Evolutionary conservation across 2,797 vertebrate species (phyloP), one percentile per base, ranked within the genome.

Genomic region (Caiman crocodilus): DNA sequence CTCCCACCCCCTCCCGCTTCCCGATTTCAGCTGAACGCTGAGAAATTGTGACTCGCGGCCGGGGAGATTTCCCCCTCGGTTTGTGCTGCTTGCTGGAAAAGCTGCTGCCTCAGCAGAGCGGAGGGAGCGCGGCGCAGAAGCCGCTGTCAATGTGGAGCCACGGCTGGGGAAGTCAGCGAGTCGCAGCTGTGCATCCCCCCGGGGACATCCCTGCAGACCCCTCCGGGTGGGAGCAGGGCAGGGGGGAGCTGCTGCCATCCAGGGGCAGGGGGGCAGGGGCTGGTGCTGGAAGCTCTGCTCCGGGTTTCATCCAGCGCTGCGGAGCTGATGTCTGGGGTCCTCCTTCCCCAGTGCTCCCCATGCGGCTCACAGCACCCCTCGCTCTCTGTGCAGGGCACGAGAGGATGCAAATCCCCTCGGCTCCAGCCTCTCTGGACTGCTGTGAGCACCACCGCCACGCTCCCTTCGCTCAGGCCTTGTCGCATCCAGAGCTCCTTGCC

Each of bases 101-200:
- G 74, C 4, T 26, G 42, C 75, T 63, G 9, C 18, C 59, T 87
- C 63, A 83, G 76, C 61, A 59, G 5, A 83, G 57, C 0, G 10
- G 58, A 80, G 28, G 12, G 6, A 63, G 21, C 79, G 28, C 69
- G 23, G 28, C 79, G 50, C 16, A 55, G 10, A 42, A 26, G 35
- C 1, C 2, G 50, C 28, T 42, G 16, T 28, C 28, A 1, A 0
- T 15, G 18, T n/a, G 7, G 21, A 15, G 28, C 65, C 21, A 23
- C 3, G 6, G 28, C 21, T 76, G 18, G 32, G 55, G 69, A 58
- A 2, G 1, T 35, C 63, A 50, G 15, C 16, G 76, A 61, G 61
- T 77, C 13, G 21, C 65, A 82, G 60, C 56, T 60, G 59, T 50
- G 59, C 13, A 7, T 35, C 18, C 60, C 67, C 67, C 76, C 4